Base-by-base conservation (phyloP, 2,113 vertebrate genomes). In the Lophura nycthemera region DNA sequence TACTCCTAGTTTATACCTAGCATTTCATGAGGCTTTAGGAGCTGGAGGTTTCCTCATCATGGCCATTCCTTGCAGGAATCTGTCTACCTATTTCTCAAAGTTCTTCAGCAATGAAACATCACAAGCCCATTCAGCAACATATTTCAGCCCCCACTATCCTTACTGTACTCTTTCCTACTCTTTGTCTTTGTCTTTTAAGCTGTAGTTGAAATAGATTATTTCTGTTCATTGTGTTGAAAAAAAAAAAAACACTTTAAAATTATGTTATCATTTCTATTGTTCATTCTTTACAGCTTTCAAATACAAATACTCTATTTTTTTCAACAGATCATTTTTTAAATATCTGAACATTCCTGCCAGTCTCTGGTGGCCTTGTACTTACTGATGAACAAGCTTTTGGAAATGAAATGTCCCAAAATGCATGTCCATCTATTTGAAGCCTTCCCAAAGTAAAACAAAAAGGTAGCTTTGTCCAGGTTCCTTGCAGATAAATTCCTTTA, bases 391-490 rank as follows among this genome's bases (percentile, higher is more conserved):
- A 32, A 30, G 4, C 50, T 80, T 74, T 72, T 69, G 13, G 40
- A 42, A 87, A 21, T 43, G 3, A 56, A 89, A 56, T 60, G 16
- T 8, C 27, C 48, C 25, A 64, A 42, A 72, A 12, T 89, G 1
- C 4, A 36, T 13, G 3, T 0, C 4, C 1, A 0, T 61, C 25
- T 65, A 79, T 10, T 16, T 38, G 30, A 65, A 76, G 13, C 7
- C 17, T 76, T 85, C 3, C 19, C 18, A 70, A 83, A 77, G 19
- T 13, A 57, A 83, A 90, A 66, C 66, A 22, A 56, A 83, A 79
- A 40, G 5, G 4, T 25, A 47, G 32, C 6, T 48, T 80, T 71
- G 1, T 42, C 29, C 14, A 61, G 32, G 5, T 2, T 20, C 72
- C 61, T 93, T 65, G 15, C 17, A 72, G 47, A 64, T 42, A 66